These are phyloP conservation scores for Tiliacea aurago DNA, from an alignment of 2,888 invertebrate genomes.

Conservation along the genomic window DNA sequence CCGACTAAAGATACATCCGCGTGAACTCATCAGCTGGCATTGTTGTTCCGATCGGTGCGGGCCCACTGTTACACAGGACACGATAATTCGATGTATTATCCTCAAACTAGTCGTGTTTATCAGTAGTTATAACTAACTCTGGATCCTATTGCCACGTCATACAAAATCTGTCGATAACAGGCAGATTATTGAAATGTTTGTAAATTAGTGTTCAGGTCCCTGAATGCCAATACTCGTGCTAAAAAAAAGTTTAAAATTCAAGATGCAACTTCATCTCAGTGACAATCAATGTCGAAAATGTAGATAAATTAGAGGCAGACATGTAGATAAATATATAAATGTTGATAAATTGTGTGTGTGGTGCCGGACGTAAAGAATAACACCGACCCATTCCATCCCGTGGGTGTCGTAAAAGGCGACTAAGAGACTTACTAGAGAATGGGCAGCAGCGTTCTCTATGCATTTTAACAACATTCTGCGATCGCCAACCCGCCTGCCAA, in stretches of 20 bases:
- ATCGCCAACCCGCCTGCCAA: too few relatives aligned
- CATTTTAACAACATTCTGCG: too few relatives aligned
- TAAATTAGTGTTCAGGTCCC: not conserved
- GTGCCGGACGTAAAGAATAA: too few relatives aligned
- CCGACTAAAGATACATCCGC: slow-evolving; percentile 51
- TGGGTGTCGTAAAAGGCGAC: too few relatives aligned
- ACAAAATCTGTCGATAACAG: not conserved
- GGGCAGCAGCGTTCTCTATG: too few relatives aligned
- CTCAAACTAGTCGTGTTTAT: not conserved
- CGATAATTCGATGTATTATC: not conserved
- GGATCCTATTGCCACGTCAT: too few relatives aligned
- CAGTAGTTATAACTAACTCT: not conserved
- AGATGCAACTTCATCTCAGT: not conserved
- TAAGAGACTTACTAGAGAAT: too few relatives aligned
- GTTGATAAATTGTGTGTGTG: too few relatives aligned
- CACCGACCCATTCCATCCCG: too few relatives aligned
- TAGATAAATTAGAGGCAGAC: too few relatives aligned
- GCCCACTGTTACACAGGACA: slow-evolving; percentile 29
- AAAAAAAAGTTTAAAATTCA: not conserved
- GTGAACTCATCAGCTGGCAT: slow-evolving; percentile 64
- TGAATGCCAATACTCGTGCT: not conserved
- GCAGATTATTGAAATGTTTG: not conserved
- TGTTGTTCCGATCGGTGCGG: slow-evolving; percentile 49
- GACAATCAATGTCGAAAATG: not conserved
- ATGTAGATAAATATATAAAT: too few relatives aligned